Evolutionary conservation across 2,113 vertebrate genomes (phyloP).

Genomic region (Struthidea cinerea): DNA sequence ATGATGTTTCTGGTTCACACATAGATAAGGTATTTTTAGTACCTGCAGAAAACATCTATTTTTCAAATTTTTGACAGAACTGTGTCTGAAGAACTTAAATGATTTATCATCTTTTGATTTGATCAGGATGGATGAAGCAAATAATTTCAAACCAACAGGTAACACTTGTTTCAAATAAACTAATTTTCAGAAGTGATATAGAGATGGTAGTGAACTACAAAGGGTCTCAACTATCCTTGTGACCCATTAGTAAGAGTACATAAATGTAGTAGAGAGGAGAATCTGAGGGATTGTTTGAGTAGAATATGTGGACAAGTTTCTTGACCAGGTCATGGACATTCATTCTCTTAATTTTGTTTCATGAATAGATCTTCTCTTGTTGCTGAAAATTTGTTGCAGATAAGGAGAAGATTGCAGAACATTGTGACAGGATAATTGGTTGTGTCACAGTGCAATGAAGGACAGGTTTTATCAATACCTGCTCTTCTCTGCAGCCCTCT

Average conservation of each 20-base stretch:
- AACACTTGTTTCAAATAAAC: background rate
- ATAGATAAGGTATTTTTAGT: background rate
- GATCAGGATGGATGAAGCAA: conserved; percentile 89
- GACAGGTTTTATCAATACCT: background rate
- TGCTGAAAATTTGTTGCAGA: background rate
- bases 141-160: conserved; percentile 95
- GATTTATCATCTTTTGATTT: conserved; percentile 86
- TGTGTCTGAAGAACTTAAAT: conserved; percentile 93
- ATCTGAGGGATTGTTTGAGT: background rate
- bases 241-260: background rate
- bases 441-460: background rate
- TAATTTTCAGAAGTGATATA: background rate
- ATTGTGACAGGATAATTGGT: background rate
- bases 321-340: background rate
- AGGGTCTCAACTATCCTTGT: background rate
- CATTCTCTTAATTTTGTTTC: background rate
- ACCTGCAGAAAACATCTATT: background rate
- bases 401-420: background rate
- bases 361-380: background rate
- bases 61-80: conserved; percentile 75
- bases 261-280: background rate
- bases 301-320: background rate
- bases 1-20: background rate
- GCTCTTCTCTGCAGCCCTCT: background rate
- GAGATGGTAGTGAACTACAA: background rate